Conservation (phyloP, 2,113 vertebrate genomes). For the Aldabrachelys gigantea region DNA sequence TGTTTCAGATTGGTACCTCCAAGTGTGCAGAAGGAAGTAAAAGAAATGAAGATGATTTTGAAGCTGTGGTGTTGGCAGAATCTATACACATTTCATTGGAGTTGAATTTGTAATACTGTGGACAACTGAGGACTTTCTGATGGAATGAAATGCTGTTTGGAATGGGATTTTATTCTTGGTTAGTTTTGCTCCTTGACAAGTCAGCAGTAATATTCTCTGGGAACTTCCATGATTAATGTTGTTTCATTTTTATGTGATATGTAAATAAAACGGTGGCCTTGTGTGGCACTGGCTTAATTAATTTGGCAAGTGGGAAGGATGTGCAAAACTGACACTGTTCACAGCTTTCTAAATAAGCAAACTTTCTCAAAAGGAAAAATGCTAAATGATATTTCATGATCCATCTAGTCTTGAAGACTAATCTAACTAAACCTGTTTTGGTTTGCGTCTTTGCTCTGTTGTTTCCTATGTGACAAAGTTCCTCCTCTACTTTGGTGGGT, state of each 20-base stretch:
- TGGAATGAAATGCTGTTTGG: constrained; percentile 2
- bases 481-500: too few relatives aligned
- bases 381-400: accelerated
- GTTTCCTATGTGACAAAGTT: neutral
- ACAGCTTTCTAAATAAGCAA: neutral
- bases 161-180: neutral
- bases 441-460: neutral
- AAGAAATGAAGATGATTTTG: neutral
- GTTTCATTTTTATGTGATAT: neutral
- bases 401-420: neutral
- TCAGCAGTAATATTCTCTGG: neutral
- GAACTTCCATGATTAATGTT: neutral
- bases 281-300: neutral
- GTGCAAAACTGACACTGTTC: neutral
- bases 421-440: accelerated
- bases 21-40: neutral
- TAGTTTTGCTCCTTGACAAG: neutral
- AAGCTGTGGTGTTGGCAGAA: neutral
- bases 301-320: neutral
- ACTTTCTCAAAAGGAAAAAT: neutral
- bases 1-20: neutral
- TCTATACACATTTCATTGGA: neutral
- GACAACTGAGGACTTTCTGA: neutral
- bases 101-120: neutral
- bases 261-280: constrained; percentile 6